Evolutionary conservation across 1,140 invertebrate genomes (phyloP).

Genomic region (Drosophila sturtevanti): DNA sequence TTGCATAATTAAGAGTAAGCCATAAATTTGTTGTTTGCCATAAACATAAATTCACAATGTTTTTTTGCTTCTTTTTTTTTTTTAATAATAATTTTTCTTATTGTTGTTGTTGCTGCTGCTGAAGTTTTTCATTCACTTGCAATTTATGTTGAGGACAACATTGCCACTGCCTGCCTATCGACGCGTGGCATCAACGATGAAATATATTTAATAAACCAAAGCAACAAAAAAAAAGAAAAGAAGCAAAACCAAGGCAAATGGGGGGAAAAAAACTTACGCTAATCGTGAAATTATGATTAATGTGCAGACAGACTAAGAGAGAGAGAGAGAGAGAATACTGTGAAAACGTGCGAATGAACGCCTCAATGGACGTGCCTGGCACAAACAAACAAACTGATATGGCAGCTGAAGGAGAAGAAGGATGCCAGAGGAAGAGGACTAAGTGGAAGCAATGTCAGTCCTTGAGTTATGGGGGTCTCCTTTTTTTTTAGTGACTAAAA

Average conservation of each 20-base stretch:
- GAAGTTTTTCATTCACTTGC: conserved; percentile 1
- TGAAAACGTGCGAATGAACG: conserved; percentile 21
- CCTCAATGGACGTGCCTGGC: conserved; percentile 15
- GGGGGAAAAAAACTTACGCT: conserved; percentile 2
- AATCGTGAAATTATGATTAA: conserved; percentile 26
- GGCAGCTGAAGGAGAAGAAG: not conserved
- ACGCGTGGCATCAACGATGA: conserved; percentile 19
- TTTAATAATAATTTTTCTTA: not conserved
- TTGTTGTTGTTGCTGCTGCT: not conserved
- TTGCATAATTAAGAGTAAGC: conserved; percentile 18
- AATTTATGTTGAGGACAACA: conserved; percentile 4
- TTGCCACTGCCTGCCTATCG: conserved; percentile 6
- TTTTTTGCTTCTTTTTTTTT: not conserved
- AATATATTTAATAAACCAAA: conserved; percentile 6
- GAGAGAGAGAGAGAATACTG: not conserved
- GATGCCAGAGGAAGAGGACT: too few relatives aligned
- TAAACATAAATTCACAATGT: conserved; percentile 7
- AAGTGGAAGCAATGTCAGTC: not conserved
- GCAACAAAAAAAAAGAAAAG: not conserved
- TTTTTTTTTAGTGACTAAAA: not conserved
- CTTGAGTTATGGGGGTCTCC: not conserved
- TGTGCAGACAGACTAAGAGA: conserved; percentile 13
- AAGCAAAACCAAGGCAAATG: not conserved
- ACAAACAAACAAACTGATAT: not conserved
- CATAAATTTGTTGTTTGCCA: conserved; percentile 13